Evolutionary conservation across 2,888 invertebrate genomes (phyloP).

Genomic region (Bellardia bayeri): DNA sequence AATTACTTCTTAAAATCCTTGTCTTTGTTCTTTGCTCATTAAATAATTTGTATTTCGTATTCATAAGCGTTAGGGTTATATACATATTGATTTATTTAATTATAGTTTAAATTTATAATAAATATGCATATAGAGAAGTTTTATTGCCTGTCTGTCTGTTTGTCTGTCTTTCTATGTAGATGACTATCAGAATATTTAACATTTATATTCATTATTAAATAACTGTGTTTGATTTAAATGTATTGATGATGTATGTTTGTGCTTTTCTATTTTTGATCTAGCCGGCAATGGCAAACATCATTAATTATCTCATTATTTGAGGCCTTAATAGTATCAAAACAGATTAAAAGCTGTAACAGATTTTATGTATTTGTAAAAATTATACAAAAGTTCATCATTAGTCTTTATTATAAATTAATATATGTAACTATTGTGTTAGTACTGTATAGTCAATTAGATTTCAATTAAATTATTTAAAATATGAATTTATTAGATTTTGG

Average conservation of each 20-base stretch:
- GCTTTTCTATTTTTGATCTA: neutral
- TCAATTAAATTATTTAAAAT: neutral
- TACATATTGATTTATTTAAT: slow-evolving; percentile 37
- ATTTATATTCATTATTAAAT: slow-evolving; percentile 1
- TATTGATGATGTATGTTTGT: too few species aligned
- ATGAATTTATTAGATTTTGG: neutral
- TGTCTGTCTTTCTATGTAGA: neutral
- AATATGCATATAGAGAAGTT: neutral
- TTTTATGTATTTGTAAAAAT: slow-evolving; percentile 12
- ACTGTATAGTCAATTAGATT: neutral
- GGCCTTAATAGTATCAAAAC: slow-evolving; percentile 12
- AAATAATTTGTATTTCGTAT: neutral
- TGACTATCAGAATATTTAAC: neutral
- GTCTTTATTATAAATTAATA: slow-evolving; percentile 6
- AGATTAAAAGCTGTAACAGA: slow-evolving; percentile 31
- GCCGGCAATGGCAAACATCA: slow-evolving; percentile 7
- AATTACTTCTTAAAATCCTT: neutral
- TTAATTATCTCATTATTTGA: slow-evolving; percentile 33
- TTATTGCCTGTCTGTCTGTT: neutral
- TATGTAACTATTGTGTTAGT: neutral
- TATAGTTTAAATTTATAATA: neutral
- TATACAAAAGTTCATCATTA: neutral
- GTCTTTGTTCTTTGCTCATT: neutral
- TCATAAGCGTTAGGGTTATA: slow-evolving; percentile 12
- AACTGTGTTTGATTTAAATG: neutral